These are phyloP conservation scores for Centropyge bicolor DNA, from an alignment of 2,797 vertebrate genomes.

Conservation along the genomic window DNA sequence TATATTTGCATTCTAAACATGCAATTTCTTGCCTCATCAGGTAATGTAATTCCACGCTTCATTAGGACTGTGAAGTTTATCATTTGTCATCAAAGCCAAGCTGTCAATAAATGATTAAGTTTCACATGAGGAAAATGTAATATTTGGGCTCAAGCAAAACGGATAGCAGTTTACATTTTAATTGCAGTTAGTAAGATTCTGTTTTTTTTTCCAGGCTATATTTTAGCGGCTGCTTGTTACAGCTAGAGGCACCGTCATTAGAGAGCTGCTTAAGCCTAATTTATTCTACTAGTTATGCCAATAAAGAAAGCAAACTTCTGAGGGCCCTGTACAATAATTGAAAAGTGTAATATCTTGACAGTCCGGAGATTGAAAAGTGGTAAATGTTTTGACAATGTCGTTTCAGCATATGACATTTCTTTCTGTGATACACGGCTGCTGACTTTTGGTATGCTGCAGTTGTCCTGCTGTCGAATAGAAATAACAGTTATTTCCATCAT, in stretches of 20 bases:
- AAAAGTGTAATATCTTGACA: constrained; percentile 53
- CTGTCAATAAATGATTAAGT: constrained; percentile 89
- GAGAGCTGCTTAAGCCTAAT: constrained; percentile 60
- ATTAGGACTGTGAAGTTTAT: constrained; percentile 89
- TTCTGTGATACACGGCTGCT: neutral
- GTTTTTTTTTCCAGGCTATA: constrained; percentile 62
- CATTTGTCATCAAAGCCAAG: constrained; percentile 89
- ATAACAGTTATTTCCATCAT: neutral
- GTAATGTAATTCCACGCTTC: constrained; percentile 90
- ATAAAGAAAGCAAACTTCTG: constrained; percentile 55
- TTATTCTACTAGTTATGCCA: constrained; percentile 64
- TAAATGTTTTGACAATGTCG: constrained; percentile 16
- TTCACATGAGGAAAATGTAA: constrained; percentile 85
- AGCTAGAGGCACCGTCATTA: constrained; percentile 61
- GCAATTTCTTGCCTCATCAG: constrained; percentile 87
- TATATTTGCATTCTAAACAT: constrained; percentile 87
- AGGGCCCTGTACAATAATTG: constrained; percentile 44
- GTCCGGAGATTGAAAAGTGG: constrained; percentile 44
- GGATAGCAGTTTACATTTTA: constrained; percentile 74
- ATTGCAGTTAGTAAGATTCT: constrained; percentile 75
- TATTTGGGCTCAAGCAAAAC: constrained; percentile 78
- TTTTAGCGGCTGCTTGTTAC: constrained; percentile 60
- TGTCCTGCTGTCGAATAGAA: neutral
- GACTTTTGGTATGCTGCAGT: constrained; percentile 9
- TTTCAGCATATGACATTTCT: constrained; percentile 15